Evolutionary conservation across 2,113 vertebrate genomes (phyloP), one percentile per base, ranked within the genome.

Genomic region (Perognathus longimembris): DNA sequence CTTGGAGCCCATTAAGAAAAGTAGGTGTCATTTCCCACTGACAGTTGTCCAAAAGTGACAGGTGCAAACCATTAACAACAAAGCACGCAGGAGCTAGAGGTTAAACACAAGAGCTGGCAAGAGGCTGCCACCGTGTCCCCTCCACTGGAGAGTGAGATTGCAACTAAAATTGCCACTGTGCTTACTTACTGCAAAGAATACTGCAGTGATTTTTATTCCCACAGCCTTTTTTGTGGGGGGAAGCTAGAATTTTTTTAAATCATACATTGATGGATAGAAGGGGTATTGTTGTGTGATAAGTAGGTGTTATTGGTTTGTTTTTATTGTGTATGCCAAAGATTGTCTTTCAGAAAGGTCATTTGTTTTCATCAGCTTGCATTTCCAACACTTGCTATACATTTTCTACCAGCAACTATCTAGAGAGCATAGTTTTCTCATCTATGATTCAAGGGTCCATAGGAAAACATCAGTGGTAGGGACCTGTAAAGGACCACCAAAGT

Each of bases 141-240:
- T 80, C 42, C 54, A 2, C 34, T 74, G 80, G 38, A 91, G 76
- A 83, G 61, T 45, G 15, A 79, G 45, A 20, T 80, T 69, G 54
- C 86, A 83, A 6, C 69, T 67, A 54, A 74, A 67, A 59, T 38
- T 9, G 40, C 26, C 63, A 26, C 32, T 88, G 12, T 42, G 38
- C 0, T 82, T 76, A 70, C 34, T 76, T 78, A 34, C 21, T 77
- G 54, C 83, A 77, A 42, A 94, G 36, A 80, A 54, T 67, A 91
- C 32, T 81, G 74, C 18, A 1, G 10, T 50, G 57, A 57, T 71
- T 93, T n/a, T 87, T 73, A 17, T 59, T 90, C 15, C 1, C 71
- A 66, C 66, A 86, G 54, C 71, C 83, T 89, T 73, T 36, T 77
- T 45, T 85, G 90, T 93, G n/a, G n/a, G n/a, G n/a, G n/a, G n/a